Conservation (phyloP, 1,140 invertebrate genomes). For the Maniola jurtina region DNA sequence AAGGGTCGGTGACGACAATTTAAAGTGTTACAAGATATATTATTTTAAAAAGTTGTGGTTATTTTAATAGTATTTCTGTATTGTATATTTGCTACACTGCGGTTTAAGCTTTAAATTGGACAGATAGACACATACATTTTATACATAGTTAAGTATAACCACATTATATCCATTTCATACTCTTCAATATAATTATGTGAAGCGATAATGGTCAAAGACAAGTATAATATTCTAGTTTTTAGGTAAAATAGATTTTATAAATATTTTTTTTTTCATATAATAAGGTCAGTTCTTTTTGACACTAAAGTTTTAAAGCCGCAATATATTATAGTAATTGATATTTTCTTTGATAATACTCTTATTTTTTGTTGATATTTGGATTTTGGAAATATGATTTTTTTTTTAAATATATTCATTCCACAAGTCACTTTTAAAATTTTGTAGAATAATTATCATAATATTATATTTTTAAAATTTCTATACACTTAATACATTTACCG, state of each 20-base stretch:
- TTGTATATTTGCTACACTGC: too few species aligned
- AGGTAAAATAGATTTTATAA: background rate
- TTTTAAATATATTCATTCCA: too few species aligned
- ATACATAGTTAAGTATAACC: constrained; percentile 6
- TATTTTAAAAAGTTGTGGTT: background rate
- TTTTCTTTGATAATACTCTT: background rate
- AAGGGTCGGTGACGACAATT: too few species aligned
- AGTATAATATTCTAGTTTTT: background rate
- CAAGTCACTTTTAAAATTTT: too few species aligned
- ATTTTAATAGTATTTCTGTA: background rate
- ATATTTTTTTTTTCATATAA: background rate
- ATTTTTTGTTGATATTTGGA: too few species aligned
- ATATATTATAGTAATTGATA: background rate
- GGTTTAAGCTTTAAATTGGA: constrained; percentile 23
- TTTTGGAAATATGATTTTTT: too few species aligned
- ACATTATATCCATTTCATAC: constrained; percentile 18
- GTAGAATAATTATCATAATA: too few species aligned
- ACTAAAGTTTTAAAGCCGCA: constrained; percentile 11
- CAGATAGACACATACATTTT: constrained; percentile 25
- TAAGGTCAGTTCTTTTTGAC: constrained; percentile 15
- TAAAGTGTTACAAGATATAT: too few species aligned
- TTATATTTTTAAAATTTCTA: too few species aligned
- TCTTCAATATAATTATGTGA: too few species aligned
- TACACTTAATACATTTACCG: too few species aligned
- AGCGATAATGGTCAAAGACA: constrained; percentile 12